Percentiles rank a stretch among this genome's conserved stretches.
Evolutionary conservation across 2,113 vertebrate species (phyloP).

Genomic region (Megalops atlanticus): DNA sequence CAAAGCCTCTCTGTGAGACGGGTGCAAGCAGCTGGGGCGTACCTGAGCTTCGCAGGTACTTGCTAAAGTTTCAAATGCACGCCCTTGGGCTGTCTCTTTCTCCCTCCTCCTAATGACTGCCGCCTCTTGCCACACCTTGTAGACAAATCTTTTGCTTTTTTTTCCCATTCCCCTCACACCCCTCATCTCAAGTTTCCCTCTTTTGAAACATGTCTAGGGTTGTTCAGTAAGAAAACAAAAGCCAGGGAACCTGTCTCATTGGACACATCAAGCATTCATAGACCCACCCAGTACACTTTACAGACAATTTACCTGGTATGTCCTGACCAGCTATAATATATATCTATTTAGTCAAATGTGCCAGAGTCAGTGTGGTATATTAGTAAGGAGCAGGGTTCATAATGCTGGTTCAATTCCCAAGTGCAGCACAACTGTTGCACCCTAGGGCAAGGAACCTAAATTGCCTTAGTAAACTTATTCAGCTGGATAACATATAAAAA

Average conservation of each 20-base stretch:
- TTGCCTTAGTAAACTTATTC: too few species aligned
- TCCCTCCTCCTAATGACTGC: conserved; percentile 39
- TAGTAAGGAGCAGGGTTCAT: too few species aligned
- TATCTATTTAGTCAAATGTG: too few species aligned
- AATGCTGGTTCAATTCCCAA: too few species aligned
- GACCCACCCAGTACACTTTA: too few species aligned
- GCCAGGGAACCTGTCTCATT: too few species aligned
- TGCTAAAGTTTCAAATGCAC: conserved; percentile 45
- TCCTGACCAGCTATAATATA: too few species aligned
- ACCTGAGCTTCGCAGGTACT: conserved; percentile 52
- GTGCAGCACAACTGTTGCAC: too few species aligned
- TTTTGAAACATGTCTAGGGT: neutral
- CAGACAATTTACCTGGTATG: too few species aligned
- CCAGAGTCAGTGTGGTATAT: too few species aligned
- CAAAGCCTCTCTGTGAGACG: conserved; percentile 8
- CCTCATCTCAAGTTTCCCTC: conserved; percentile 18
- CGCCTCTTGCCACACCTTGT: conserved; percentile 39
- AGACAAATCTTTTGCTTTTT: conserved; percentile 24
- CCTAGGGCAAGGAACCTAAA: too few species aligned
- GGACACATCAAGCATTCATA: neutral
- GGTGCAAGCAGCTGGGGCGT: conserved; percentile 20
- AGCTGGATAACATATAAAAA: too few species aligned
- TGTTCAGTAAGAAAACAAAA: neutral
- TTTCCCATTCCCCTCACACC: conserved; percentile 20
- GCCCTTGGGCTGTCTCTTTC: conserved; percentile 53